A percentile compares a stretch with the other conserved stretches of the same genome.
phyloP scores from a whole-genome alignment of 2,888 invertebrate genomes.

The Pollenia amentaria region DNA sequence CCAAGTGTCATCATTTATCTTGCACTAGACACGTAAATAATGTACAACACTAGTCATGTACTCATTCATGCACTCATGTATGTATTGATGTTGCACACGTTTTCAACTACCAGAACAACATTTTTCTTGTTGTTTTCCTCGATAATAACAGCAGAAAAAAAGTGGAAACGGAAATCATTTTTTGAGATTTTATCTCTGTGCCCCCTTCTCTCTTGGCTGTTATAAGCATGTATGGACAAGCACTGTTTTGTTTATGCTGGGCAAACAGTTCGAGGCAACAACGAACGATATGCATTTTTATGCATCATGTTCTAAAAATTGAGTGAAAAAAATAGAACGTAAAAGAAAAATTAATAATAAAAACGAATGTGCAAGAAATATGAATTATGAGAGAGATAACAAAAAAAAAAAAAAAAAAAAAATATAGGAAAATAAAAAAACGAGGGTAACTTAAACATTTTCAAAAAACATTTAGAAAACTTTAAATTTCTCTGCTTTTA shows the following conservation, averaged over 20 bases:
- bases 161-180: constrained; percentile 52
- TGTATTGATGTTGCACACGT: constrained; percentile 37
- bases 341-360: constrained; percentile 42
- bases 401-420: not conserved
- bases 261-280: constrained; percentile 38
- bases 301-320: constrained; percentile 55
- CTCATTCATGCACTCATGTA: not conserved
- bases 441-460: not conserved
- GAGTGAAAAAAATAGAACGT: constrained; percentile 5
- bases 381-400: constrained; percentile 30
- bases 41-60: constrained; percentile 30
- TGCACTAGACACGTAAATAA: constrained; percentile 64
- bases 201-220: not conserved
- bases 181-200: not conserved
- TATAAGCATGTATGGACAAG: not conserved
- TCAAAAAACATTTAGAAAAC: not conserved
- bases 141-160: constrained; percentile 23
- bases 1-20: constrained; percentile 66
- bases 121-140: not conserved
- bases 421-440: not conserved
- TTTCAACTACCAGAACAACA: not conserved
- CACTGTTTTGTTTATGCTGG: constrained; percentile 43
- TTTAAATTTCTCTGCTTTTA: not conserved
- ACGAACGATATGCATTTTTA: constrained; percentile 60
- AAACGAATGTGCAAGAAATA: constrained; percentile 46